Evolutionary conservation across 2,797 vertebrate genomes (phyloP).

Genomic region (Otolemur crassicaudatus): DNA sequence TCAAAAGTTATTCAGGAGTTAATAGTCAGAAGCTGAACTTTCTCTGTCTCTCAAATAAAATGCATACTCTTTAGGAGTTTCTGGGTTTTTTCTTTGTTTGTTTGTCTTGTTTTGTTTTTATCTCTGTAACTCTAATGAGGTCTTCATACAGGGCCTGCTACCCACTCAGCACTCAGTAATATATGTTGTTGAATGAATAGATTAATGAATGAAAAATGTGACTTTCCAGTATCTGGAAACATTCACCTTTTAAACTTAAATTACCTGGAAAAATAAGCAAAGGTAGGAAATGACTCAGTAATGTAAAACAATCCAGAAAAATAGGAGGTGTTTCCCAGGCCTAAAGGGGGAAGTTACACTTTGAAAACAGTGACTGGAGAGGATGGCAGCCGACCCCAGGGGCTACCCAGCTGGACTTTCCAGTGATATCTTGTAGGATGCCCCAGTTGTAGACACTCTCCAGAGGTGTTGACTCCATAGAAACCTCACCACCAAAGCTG

Average conservation of each 20-base stretch:
- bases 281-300: background rate
- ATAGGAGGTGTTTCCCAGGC: background rate
- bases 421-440: no score
- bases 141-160: background rate
- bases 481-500: conserved; percentile 44
- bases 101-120: background rate
- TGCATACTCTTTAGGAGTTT: background rate
- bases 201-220: background rate
- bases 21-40: background rate
- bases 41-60: background rate
- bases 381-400: no score
- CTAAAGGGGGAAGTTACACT: background rate
- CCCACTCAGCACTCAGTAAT: background rate
- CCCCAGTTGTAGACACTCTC: background rate
- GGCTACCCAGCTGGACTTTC: background rate
- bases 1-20: background rate
- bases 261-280: background rate
- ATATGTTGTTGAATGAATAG: background rate
- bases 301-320: background rate
- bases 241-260: conserved; percentile 30
- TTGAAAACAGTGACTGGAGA: background rate
- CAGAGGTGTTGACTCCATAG: background rate
- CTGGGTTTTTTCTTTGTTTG: no score
- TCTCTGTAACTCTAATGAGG: background rate
- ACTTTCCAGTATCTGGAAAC: background rate